Base-by-base conservation (phyloP, 2,888 invertebrate species). In the Miltochrista miniata region DNA sequence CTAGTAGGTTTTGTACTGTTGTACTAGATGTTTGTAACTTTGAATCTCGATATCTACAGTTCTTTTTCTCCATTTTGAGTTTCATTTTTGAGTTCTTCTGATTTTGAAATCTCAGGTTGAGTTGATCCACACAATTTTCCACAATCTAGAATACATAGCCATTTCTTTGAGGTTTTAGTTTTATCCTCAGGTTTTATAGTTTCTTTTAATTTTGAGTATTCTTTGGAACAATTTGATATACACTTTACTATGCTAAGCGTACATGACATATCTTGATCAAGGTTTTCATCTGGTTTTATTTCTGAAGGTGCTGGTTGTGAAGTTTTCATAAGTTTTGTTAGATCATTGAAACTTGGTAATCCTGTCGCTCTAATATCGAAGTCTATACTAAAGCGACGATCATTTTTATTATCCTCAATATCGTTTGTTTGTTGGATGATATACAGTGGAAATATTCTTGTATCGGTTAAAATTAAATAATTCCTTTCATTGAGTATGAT, bases 331-430 rank as follows among this genome's bases (percentile, higher is more conserved):
- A 33, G n/a, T 18, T 8, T 33, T 42, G 15, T 3, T 15, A 33
- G 2, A 4, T 2, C 11, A n/a, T n/a, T n/a, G 11, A 42, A 18
- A 5, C 31, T 8, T 33, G 42, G 15, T 15, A 42, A 8, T 33
- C 42, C 42, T n/a, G 31, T 42, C n/a, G n/a, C 42, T 42, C n/a
- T 33, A 0, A 42, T 15, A 10, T 33, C 15, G 11, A 42, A 33
- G 3, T n/a, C 9, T 42, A 42, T 12, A 10, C 42, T 7, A 8
- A 18, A 33, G 4, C 31, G 42, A n/a, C 31, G 42, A n/a, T 15
- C n/a, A 11, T 15, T 31, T 2, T 15, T 14, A 33, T n/a, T 7
- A 33, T 33, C n/a, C 15, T 18, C 0, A 15, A 0, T 18, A 29
- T 9, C 9, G 9, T n/a, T n/a, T n/a, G n/a, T n/a, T n/a, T n/a